These are phyloP conservation scores for Bruchidius siliquastri DNA, from an alignment of 2,888 invertebrate genomes.

Conservation along the genomic window DNA sequence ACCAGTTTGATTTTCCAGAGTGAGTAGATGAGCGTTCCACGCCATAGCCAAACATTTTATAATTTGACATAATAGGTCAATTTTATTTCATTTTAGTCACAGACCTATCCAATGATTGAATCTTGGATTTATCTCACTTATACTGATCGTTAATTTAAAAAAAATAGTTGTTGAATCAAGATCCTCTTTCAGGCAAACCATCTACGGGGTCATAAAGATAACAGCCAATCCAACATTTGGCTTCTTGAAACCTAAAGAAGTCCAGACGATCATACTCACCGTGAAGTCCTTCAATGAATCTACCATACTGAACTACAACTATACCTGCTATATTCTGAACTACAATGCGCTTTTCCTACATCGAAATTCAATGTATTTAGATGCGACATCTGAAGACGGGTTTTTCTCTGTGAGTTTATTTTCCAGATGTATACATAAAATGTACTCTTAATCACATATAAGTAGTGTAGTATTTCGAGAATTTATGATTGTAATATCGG, in stretches of 20 bases:
- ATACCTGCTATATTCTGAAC: slow-evolving; percentile 44
- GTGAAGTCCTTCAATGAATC: slow-evolving; percentile 38
- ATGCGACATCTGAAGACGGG: slow-evolving; percentile 8
- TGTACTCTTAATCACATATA: too few relatives aligned
- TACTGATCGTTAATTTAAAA: too few relatives aligned
- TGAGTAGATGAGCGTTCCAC: slow-evolving; percentile 30
- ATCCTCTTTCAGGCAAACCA: slow-evolving; percentile 20
- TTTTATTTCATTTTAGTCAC: too few relatives aligned
- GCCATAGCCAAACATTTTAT: background rate
- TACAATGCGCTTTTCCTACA: slow-evolving; percentile 39
- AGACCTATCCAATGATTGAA: too few relatives aligned
- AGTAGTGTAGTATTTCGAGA: too few relatives aligned
- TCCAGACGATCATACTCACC: slow-evolving; percentile 39
- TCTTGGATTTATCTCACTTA: too few relatives aligned
- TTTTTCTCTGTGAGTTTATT: background rate
- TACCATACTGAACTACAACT: slow-evolving; percentile 31
- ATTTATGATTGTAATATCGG: too few relatives aligned
- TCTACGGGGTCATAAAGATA: slow-evolving; percentile 21
- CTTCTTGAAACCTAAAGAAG: slow-evolving; percentile 40
- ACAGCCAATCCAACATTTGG: slow-evolving; percentile 27
- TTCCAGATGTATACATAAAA: too few relatives aligned
- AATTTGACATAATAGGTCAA: background rate
- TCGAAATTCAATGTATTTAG: slow-evolving; percentile 34
- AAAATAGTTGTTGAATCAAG: background rate
- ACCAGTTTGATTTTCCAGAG: slow-evolving; percentile 45